Percentiles rank a stretch among this genome's conserved stretches.
Conservation (phyloP, 2,113 vertebrate genomes). For the Pluvialis apricaria region DNA sequence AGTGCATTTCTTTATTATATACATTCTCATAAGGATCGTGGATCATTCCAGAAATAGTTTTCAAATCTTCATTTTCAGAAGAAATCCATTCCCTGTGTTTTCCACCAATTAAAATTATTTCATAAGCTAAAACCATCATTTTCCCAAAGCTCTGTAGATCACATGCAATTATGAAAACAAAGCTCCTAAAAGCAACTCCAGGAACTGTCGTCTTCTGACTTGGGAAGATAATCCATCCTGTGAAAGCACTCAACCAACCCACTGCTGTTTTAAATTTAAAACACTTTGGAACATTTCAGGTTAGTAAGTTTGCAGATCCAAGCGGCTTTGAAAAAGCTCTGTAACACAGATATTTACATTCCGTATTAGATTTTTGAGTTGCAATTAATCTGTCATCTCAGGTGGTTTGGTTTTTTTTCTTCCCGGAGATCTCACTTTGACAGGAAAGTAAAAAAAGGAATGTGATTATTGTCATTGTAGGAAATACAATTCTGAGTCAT, state of each 20-base stretch:
- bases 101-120: neutral
- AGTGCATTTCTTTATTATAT: conserved; percentile 42
- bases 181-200: neutral
- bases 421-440: neutral
- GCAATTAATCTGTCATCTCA: neutral
- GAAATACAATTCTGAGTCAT: neutral
- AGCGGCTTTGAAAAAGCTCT: neutral
- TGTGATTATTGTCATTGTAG: neutral
- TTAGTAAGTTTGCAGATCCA: neutral
- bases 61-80: neutral
- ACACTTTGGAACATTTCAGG: neutral
- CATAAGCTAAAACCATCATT: neutral
- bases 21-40: neutral
- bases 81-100: neutral
- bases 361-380: neutral
- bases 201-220: neutral
- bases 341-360: neutral
- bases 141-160: neutral
- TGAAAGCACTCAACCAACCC: neutral
- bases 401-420: neutral
- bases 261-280: neutral
- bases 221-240: neutral
- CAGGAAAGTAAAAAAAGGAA: neutral
- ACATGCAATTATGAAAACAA: neutral
- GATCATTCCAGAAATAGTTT: neutral